A percentile compares a stretch with the other conserved stretches of the same genome.
phyloP scores from a whole-genome alignment of 2,888 invertebrate species.

The Eurois occulta region DNA sequence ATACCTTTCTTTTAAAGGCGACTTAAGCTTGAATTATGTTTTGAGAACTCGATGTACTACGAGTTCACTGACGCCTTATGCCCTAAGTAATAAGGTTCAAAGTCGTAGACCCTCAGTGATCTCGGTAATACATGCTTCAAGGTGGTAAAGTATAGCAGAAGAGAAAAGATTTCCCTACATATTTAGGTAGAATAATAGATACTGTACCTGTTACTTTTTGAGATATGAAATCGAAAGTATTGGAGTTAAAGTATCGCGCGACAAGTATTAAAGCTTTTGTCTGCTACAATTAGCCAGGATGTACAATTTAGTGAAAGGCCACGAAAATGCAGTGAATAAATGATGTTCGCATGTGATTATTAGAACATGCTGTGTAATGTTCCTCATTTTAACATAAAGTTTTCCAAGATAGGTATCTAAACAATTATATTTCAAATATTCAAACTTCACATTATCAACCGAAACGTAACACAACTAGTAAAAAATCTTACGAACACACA shows the following conservation, averaged over 20 bases:
- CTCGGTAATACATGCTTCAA: neutral
- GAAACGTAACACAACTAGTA: constrained; percentile 60
- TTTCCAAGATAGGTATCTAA: constrained; percentile 12
- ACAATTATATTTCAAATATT: constrained; percentile 41
- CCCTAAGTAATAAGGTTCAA: neutral
- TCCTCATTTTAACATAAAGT: constrained; percentile 18
- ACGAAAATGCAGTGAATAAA: constrained; percentile 20
- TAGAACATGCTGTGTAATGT: constrained; percentile 3
- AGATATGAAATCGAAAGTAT: neutral
- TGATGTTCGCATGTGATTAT: constrained; percentile 15
- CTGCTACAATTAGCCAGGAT: constrained; percentile 28
- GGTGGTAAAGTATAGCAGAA: neutral
- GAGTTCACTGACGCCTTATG: too few relatives aligned
- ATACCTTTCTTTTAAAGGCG: neutral
- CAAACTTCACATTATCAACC: constrained; percentile 58
- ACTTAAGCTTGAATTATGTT: neutral
- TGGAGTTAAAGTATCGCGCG: constrained; percentile 24
- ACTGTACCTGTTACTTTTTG: neutral
- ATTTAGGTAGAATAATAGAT: neutral
- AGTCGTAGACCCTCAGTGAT: neutral
- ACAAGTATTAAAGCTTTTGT: constrained; percentile 54
- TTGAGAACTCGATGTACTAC: neutral
- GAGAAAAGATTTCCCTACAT: neutral
- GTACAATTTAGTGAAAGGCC: constrained; percentile 33
- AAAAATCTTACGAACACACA: constrained; percentile 56